phyloP scores from a whole-genome alignment of 2,797 vertebrate species.

The Macropus fuliginosus region DNA sequence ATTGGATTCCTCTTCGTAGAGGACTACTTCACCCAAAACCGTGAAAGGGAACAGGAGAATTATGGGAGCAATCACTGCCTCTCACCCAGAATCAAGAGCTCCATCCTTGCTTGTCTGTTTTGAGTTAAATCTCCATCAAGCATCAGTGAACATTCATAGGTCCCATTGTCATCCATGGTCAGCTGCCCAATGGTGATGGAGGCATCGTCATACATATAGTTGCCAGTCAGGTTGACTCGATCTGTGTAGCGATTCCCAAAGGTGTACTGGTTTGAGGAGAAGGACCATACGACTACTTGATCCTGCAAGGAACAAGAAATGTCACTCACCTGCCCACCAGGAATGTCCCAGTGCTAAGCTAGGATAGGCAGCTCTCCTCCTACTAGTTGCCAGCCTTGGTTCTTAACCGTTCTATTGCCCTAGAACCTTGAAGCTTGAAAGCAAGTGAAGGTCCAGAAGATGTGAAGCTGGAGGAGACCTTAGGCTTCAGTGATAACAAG shows the following conservation, averaged over 20 bases:
- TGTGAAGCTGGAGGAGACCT: background rate
- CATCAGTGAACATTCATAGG: conserved; percentile 77
- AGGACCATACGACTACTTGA: conserved; percentile 57
- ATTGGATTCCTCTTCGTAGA: background rate
- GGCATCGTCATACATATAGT: background rate
- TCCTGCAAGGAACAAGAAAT: conserved; percentile 66
- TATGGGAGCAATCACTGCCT: background rate
- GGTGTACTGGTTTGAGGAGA: accelerated
- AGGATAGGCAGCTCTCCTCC: background rate
- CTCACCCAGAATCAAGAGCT: conserved; percentile 85
- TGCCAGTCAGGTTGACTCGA: conserved; percentile 51
- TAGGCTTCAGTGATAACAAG: background rate
- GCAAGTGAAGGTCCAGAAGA: background rate
- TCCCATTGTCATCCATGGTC: conserved; percentile 85
- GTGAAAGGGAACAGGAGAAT: background rate
- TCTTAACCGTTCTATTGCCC: background rate
- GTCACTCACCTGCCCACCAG: background rate
- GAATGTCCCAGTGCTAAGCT: background rate
- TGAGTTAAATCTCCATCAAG: conserved; percentile 25
- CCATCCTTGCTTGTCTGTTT: background rate
- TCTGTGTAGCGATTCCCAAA: conserved; percentile 55
- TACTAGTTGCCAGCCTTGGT: background rate
- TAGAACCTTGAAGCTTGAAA: background rate
- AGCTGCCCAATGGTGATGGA: conserved; percentile 75
- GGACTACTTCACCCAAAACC: background rate